Evolutionary conservation across 2,797 vertebrate genomes (phyloP).

Genomic region (Cygnus olor): DNA sequence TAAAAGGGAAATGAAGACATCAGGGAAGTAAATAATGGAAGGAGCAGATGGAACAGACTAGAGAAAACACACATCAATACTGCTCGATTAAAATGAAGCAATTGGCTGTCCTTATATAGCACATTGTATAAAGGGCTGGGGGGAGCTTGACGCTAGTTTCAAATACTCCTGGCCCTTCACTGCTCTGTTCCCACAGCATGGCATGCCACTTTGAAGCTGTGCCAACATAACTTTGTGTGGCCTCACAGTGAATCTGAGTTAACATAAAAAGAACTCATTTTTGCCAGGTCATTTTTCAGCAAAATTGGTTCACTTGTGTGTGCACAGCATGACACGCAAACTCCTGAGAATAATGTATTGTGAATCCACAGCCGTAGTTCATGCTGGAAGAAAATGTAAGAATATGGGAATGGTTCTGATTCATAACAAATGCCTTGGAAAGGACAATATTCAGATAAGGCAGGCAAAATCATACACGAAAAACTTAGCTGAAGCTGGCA

Average conservation of each 20-base stretch:
- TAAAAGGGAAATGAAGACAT: background rate
- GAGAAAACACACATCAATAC: background rate
- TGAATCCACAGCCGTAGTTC: background rate
- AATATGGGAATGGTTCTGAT: background rate
- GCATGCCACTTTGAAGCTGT: background rate
- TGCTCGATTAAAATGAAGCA: background rate
- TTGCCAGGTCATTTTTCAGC: slow-evolving; percentile 47
- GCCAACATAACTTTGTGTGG: slow-evolving; percentile 28
- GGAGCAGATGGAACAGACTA: background rate
- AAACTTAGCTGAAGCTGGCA: background rate
- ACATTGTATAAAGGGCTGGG: background rate
- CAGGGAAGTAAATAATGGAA: background rate
- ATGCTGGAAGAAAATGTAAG: background rate
- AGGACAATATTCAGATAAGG: background rate
- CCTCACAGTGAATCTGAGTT: background rate
- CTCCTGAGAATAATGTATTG: background rate
- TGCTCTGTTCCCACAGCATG: slow-evolving; percentile 16
- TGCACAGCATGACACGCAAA: background rate
- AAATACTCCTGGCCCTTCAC: background rate
- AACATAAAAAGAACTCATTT: background rate
- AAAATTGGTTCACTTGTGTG: background rate
- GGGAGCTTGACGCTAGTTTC: background rate
- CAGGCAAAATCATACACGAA: background rate
- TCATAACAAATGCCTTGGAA: background rate
- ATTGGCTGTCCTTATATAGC: background rate